Conservation (phyloP, 2,113 vertebrate species). For the Ploceus nigricollis region DNA sequence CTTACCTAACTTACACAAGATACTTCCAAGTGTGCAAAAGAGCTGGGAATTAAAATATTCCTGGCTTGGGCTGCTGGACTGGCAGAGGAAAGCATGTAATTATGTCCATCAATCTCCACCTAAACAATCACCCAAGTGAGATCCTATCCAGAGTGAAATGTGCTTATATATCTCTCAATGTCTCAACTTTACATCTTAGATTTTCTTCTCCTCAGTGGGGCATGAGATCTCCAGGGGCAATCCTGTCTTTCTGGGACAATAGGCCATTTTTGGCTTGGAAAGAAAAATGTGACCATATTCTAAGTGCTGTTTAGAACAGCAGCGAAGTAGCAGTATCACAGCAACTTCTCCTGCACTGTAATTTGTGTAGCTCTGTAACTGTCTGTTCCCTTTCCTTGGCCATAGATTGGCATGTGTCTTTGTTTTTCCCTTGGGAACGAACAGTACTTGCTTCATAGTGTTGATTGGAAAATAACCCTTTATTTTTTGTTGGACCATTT, state of each 20-base stretch:
- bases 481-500: background rate
- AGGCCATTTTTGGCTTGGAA: background rate
- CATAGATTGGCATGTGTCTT: background rate
- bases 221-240: background rate
- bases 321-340: background rate
- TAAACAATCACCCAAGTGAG: background rate
- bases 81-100: background rate
- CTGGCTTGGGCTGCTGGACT: background rate
- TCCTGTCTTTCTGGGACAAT: background rate
- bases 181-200: background rate
- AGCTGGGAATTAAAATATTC: background rate
- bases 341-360: background rate
- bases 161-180: background rate
- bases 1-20: background rate
- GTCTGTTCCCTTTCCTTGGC: background rate
- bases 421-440: constrained; percentile 3
- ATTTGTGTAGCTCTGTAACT: constrained; percentile 6
- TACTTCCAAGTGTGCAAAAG: background rate
- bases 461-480: constrained; percentile 9
- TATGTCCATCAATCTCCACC: background rate
- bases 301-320: background rate
- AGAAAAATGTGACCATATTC: background rate
- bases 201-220: background rate
- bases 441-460: background rate
- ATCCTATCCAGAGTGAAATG: background rate